These are phyloP conservation scores for Mythimna ferrago DNA, from an alignment of 2,888 invertebrate genomes.

Conservation along the genomic window DNA sequence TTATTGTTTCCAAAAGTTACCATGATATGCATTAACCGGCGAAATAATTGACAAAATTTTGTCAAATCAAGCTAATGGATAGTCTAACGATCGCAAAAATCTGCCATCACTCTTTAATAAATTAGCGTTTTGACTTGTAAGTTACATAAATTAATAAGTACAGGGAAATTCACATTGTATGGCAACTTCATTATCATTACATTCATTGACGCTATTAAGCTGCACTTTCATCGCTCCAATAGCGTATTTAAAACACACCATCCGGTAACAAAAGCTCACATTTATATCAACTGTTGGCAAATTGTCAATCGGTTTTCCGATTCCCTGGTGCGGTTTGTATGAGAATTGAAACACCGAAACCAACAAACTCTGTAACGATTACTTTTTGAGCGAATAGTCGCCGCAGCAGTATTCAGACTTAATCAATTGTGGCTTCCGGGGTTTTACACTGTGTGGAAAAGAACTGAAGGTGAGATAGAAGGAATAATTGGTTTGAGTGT, in stretches of 20 bases:
- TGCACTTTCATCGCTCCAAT: conserved; percentile 17
- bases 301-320: conserved; percentile 72
- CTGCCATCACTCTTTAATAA: no score
- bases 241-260: conserved; percentile 34
- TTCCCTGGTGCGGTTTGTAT: conserved; percentile 71
- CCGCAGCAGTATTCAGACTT: conserved; percentile 62
- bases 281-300: conserved; percentile 66
- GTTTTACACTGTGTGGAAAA: conserved; percentile 31
- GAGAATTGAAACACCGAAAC: conserved; percentile 71
- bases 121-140: no score
- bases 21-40: no score
- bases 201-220: conserved; percentile 9
- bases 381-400: conserved; percentile 69
- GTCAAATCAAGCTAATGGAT: no score
- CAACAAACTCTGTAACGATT: conserved; percentile 69
- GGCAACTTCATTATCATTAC: conserved; percentile 2
- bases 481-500: conserved; percentile 21
- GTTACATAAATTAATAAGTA: no score
- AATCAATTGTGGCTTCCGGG: conserved; percentile 53
- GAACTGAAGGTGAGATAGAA: conserved; percentile 17
- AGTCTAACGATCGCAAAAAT: no score
- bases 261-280: conserved; percentile 48
- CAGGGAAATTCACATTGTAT: background rate
- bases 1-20: no score
- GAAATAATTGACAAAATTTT: no score